Conservation (phyloP, 2,797 vertebrate genomes). For the Tauraco hartlaubi region DNA sequence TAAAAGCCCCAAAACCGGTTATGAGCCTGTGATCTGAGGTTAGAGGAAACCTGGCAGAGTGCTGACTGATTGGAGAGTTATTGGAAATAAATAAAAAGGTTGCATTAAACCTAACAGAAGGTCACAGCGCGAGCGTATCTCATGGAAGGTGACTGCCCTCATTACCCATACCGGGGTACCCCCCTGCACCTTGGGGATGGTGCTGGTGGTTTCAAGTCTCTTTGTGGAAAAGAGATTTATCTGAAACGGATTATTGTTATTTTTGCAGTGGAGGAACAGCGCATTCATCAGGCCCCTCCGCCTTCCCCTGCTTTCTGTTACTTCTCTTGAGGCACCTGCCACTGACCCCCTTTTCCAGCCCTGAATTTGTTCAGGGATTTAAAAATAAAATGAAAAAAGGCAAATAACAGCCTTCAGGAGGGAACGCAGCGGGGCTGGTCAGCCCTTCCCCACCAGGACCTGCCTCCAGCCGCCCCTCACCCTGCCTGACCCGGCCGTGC, state of each 20-base stretch:
- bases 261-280: not conserved
- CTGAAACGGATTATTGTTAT: conserved; percentile 35
- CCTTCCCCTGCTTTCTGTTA: not conserved
- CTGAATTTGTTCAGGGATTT: not conserved
- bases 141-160: conserved; percentile 35
- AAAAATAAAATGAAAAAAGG: not conserved
- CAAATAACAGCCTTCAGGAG: rapidly evolving
- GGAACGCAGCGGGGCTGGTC: rapidly evolving
- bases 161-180: conserved; percentile 14
- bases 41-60: conserved; percentile 50
- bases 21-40: conserved; percentile 69
- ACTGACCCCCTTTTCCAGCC: not conserved
- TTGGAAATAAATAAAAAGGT: conserved; percentile 76
- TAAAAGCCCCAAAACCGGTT: conserved; percentile 72
- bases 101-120: conserved; percentile 51
- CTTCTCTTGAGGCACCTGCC: not conserved
- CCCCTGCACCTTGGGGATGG: not conserved
- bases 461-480: not conserved
- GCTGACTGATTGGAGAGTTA: conserved; percentile 70
- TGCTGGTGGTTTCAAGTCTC: not conserved
- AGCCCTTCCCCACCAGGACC: not conserved
- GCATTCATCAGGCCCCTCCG: not conserved
- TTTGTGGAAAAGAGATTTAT: conserved; percentile 31
- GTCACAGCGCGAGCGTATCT: conserved; percentile 24
- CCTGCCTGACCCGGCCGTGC: rapidly evolving